phyloP scores from a whole-genome alignment of 2,113 vertebrate genomes.

The Tachycineta bicolor region DNA sequence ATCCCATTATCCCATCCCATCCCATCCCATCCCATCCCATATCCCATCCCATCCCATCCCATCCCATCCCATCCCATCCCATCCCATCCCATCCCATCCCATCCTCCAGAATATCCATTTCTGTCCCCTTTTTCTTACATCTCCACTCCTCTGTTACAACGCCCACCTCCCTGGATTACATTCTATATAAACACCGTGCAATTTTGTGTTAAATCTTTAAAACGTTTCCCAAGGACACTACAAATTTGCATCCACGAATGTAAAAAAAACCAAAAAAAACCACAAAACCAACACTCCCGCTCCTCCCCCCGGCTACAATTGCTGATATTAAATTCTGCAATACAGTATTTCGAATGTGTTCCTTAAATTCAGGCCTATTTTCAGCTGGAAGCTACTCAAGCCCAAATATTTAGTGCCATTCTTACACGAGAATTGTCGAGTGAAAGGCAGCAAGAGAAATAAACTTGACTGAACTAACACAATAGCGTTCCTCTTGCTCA shows the following conservation, averaged over 20 bases:
- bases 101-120: not conserved
- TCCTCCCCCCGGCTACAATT: not conserved
- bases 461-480: not conserved
- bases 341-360: not conserved
- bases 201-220: not conserved
- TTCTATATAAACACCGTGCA: not conserved
- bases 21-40: not conserved
- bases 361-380: not conserved
- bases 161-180: not conserved
- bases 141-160: not conserved
- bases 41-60: not conserved
- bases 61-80: not conserved
- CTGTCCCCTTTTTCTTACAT: not conserved
- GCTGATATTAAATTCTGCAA: not conserved
- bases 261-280: not conserved
- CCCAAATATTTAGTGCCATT: not conserved
- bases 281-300: too few relatives aligned
- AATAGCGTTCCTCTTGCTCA: not conserved
- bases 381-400: not conserved
- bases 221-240: not conserved
- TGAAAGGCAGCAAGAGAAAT: not conserved
- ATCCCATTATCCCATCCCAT: not conserved
- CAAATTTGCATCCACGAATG: not conserved
- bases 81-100: not conserved
- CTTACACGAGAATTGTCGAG: not conserved